Conservation (phyloP, 2,888 invertebrate species). For the Zaprionus bogoriensis region DNA sequence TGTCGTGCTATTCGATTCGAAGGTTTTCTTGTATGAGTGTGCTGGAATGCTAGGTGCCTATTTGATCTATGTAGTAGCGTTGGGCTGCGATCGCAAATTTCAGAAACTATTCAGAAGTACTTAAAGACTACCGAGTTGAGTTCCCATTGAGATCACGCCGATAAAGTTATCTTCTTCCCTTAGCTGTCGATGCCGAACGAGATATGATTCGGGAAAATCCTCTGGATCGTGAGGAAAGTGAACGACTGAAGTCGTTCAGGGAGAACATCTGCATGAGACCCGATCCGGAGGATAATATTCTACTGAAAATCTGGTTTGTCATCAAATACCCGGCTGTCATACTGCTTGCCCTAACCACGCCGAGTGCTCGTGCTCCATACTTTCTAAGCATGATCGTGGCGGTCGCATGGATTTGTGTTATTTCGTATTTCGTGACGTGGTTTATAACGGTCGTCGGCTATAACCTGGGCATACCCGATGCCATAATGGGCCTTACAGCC, state of each 20-base stretch:
- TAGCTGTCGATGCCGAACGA: background rate
- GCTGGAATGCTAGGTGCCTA: slow-evolving; percentile 19
- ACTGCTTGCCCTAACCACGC: slow-evolving; percentile 86
- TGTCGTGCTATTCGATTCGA: slow-evolving; percentile 17
- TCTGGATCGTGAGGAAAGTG: slow-evolving; percentile 91
- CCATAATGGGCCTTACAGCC: slow-evolving; percentile 96
- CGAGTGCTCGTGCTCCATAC: slow-evolving; percentile 85
- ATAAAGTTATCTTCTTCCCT: no score
- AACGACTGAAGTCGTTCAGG: slow-evolving; percentile 86
- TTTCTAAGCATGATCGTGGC: slow-evolving; percentile 94
- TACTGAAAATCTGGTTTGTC: slow-evolving; percentile 32
- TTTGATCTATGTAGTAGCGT: slow-evolving; percentile 3
- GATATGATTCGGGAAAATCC: slow-evolving; percentile 85
- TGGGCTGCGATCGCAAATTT: slow-evolving; percentile 37
- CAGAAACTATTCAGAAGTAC: slow-evolving; percentile 28
- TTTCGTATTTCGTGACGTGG: slow-evolving; percentile 96
- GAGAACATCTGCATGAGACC: slow-evolving; percentile 81
- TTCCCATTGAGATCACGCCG: no score
- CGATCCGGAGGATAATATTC: background rate
- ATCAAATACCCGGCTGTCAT: slow-evolving; percentile 50
- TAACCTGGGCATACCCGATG: slow-evolving; percentile 88
- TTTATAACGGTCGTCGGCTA: slow-evolving; percentile 95
- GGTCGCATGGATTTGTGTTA: slow-evolving; percentile 93
- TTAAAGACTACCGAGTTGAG: background rate
- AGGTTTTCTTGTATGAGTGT: slow-evolving; percentile 17